phyloP scores from a whole-genome alignment of 2,797 vertebrate species.

The Muraenolepis orangiensis region DNA sequence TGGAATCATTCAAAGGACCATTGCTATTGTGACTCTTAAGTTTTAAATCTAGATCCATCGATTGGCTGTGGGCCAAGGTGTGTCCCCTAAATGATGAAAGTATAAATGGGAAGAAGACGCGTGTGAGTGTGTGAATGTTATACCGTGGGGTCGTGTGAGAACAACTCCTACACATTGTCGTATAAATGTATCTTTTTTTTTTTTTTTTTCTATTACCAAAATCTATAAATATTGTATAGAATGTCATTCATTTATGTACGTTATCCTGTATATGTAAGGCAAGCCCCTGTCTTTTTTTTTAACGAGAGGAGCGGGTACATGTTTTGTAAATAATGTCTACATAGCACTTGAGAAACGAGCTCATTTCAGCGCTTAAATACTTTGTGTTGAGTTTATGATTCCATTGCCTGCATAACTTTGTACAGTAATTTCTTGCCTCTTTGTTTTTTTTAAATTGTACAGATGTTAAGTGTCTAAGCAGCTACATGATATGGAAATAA shows the following conservation, averaged over 20 bases:
- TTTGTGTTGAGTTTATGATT: slow-evolving; percentile 84
- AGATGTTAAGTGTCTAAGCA: slow-evolving; percentile 97
- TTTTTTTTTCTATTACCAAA: too few relatives aligned
- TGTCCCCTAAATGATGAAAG: slow-evolving; percentile 29
- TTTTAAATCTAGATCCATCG: slow-evolving; percentile 31
- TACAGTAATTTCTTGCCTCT: slow-evolving; percentile 82
- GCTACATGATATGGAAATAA: slow-evolving; percentile 94
- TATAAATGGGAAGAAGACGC: slow-evolving; percentile 43
- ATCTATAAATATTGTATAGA: slow-evolving; percentile 84
- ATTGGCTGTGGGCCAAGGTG: slow-evolving; percentile 28
- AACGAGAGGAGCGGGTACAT: slow-evolving; percentile 85
- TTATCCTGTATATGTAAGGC: slow-evolving; percentile 90
- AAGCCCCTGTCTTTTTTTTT: slow-evolving; percentile 93
- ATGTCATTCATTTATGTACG: slow-evolving; percentile 83
- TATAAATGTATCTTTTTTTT: slow-evolving; percentile 76
- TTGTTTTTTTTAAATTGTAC: slow-evolving; percentile 92
- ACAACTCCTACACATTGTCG: slow-evolving; percentile 63
- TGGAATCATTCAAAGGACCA: slow-evolving; percentile 59
- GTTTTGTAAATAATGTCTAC: slow-evolving; percentile 79
- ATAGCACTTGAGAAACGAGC: slow-evolving; percentile 87
- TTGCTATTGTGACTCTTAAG: slow-evolving; percentile 30
- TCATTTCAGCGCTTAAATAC: slow-evolving; percentile 81
- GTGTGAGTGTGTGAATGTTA: slow-evolving; percentile 44
- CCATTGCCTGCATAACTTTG: slow-evolving; percentile 86
- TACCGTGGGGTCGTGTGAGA: slow-evolving; percentile 39